A percentile compares a stretch with the other conserved stretches of the same genome.
Conservation (phyloP, 2,888 invertebrate species). For the Amaurobius ferox region DNA sequence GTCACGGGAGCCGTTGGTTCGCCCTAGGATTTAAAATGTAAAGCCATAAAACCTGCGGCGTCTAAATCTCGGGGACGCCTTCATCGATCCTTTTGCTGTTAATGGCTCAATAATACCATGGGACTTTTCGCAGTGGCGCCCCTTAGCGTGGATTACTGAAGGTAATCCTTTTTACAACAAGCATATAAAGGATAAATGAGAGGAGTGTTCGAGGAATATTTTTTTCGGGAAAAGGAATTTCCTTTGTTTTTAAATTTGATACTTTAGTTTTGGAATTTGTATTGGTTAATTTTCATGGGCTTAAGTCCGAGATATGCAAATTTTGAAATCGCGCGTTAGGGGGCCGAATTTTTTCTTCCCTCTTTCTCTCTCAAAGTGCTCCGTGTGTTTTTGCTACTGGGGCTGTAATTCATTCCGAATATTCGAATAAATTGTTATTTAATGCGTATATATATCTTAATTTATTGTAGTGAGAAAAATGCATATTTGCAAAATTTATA, state of each 20-base stretch:
- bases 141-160: constrained; percentile 49
- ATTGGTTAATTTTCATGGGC: neutral
- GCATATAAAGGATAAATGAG: constrained; percentile 59
- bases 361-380: neutral
- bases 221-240: constrained; percentile 18
- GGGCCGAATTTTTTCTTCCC: neutral
- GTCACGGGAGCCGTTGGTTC: constrained; percentile 48
- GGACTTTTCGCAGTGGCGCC: constrained; percentile 15
- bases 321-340: neutral
- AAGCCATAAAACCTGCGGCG: constrained; percentile 68
- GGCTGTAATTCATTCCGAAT: no score
- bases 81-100: constrained; percentile 59
- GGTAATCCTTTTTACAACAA: constrained; percentile 68
- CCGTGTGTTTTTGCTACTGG: no score
- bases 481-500: no score
- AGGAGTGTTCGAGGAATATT: constrained; percentile 13
- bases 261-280: constrained; percentile 24
- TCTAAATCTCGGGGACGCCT: constrained; percentile 59
- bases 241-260: constrained; percentile 25
- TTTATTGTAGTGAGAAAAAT: no score
- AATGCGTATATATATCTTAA: no score
- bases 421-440: no score
- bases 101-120: constrained; percentile 69
- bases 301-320: neutral
- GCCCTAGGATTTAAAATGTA: constrained; percentile 70